Percentiles rank a stretch among this genome's conserved stretches.
phyloP scores from a whole-genome alignment of 2,888 invertebrate species.

The Disparrhopalites patrizii region DNA sequence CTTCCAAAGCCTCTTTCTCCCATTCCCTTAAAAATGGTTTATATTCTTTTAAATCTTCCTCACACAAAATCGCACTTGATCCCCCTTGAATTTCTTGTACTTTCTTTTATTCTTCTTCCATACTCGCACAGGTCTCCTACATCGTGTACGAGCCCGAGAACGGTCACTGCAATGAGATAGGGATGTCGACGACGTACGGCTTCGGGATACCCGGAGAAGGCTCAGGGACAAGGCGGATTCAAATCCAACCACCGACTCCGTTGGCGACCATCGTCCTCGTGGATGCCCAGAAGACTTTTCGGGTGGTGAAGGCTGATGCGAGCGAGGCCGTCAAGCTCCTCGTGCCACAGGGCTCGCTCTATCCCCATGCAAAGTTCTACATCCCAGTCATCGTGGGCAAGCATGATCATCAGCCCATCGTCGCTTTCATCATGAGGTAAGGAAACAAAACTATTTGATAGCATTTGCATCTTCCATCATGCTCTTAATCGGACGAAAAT shows the following conservation, averaged over 20 bases:
- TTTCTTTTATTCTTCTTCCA: constrained; percentile 49
- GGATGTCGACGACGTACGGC: constrained; percentile 46
- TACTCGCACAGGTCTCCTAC: constrained; percentile 79
- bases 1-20: too few species aligned
- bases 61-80: too few species aligned
- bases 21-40: too few species aligned
- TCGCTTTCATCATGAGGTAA: constrained; percentile 81
- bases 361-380: constrained; percentile 83
- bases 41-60: too few species aligned
- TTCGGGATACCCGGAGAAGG: constrained; percentile 66
- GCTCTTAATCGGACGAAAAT: too few species aligned
- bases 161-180: constrained; percentile 48
- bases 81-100: background rate
- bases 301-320: constrained; percentile 73
- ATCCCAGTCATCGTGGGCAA: constrained; percentile 82
- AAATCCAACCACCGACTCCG: constrained; percentile 65
- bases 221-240: constrained; percentile 57
- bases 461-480: too few species aligned
- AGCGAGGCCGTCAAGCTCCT: constrained; percentile 74
- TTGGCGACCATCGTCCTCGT: constrained; percentile 64
- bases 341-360: constrained; percentile 81
- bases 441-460: too few species aligned
- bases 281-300: constrained; percentile 73
- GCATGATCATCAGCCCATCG: constrained; percentile 59
- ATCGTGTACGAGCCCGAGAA: constrained; percentile 77